Evolutionary conservation across 2,797 vertebrate genomes (phyloP).

Genomic region (Serranus cabrilla): DNA sequence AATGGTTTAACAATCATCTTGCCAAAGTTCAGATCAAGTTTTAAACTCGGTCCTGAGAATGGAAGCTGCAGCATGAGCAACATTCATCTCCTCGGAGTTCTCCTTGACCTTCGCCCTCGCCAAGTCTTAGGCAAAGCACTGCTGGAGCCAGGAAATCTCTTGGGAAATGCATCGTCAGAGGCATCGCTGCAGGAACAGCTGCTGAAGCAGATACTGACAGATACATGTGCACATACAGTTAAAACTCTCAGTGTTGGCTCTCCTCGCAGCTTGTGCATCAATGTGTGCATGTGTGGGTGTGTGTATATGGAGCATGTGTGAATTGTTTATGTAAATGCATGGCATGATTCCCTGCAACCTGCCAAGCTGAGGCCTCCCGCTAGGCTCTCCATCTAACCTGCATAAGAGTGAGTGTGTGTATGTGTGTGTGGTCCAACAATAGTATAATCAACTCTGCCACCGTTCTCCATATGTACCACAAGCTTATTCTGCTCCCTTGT

Average conservation of each 20-base stretch:
- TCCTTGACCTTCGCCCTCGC: slow-evolving; percentile 22
- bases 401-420: slow-evolving; percentile 28
- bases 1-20: neutral
- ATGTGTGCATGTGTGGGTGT: neutral
- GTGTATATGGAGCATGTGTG: slow-evolving; percentile 35
- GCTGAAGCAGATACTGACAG: slow-evolving; percentile 58
- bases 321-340: slow-evolving; percentile 49
- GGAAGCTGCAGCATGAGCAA: neutral
- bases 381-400: slow-evolving; percentile 40
- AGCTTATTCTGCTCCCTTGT: slow-evolving; percentile 74
- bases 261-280: slow-evolving; percentile 11
- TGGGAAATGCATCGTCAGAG: slow-evolving; percentile 55
- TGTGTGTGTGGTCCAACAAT: slow-evolving; percentile 41
- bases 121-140: slow-evolving; percentile 17
- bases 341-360: slow-evolving; percentile 29
- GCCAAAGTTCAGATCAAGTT: neutral
- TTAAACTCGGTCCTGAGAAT: neutral
- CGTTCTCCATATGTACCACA: slow-evolving; percentile 67
- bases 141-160: slow-evolving; percentile 43
- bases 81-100: neutral
- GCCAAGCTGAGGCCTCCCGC: slow-evolving; percentile 52
- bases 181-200: slow-evolving; percentile 61
- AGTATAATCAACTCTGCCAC: slow-evolving; percentile 71
- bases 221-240: slow-evolving; percentile 18
- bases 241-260: slow-evolving; percentile 18